These are phyloP conservation scores for Tryphoninae sp. DNA, from an alignment of 2,888 invertebrate genomes.

Conservation along the genomic window DNA sequence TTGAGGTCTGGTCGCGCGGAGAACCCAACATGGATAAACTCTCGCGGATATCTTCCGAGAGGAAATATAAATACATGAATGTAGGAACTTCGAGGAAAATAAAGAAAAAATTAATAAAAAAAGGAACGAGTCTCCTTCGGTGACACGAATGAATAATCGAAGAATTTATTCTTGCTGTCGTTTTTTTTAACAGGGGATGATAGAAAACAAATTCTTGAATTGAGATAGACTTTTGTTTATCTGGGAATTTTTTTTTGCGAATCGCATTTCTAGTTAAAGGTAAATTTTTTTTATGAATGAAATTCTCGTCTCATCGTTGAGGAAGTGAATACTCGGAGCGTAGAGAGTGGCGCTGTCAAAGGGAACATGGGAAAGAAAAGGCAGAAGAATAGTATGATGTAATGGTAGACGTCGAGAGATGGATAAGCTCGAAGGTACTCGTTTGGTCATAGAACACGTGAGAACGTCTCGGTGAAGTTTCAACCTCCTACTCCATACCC, in stretches of 20 bases:
- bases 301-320: background rate
- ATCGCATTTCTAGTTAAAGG: too few species aligned
- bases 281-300: background rate
- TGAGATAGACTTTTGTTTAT: too few species aligned
- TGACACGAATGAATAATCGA: too few species aligned
- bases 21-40: conserved; percentile 19
- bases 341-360: background rate
- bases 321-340: background rate
- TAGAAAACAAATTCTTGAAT: too few species aligned
- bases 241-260: too few species aligned
- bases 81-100: conserved; percentile 8
- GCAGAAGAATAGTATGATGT: conserved; percentile 24
- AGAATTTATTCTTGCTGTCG: too few species aligned
- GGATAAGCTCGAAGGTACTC: conserved; percentile 38
- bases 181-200: too few species aligned
- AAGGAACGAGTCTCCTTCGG: background rate
- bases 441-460: conserved; percentile 30
- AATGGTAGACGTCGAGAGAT: conserved; percentile 35
- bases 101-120: background rate
- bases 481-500: conserved; percentile 11
- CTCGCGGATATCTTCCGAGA: conserved; percentile 15
- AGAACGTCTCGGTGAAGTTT: conserved; percentile 40
- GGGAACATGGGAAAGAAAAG: conserved; percentile 42
- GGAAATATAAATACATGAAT: conserved; percentile 36
- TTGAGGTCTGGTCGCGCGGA: conserved; percentile 36